Conservation (phyloP, 2,888 invertebrate species). For the Hirtodrosophila duncani region DNA sequence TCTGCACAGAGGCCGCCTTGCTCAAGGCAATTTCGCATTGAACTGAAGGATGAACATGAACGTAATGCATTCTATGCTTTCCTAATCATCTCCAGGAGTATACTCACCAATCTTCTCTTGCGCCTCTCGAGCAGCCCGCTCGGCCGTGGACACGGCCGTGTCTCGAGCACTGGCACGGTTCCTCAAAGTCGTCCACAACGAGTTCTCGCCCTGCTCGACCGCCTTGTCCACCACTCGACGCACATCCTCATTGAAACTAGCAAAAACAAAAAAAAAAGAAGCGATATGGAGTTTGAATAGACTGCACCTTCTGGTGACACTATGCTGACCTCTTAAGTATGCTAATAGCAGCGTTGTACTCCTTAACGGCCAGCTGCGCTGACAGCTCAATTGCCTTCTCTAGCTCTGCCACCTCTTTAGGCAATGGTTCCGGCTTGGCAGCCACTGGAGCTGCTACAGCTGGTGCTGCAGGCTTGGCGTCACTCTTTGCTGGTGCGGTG, state of each 20-base stretch:
- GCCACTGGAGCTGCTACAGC: slow-evolving; percentile 6
- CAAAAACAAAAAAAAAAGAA: not conserved
- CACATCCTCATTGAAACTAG: slow-evolving; percentile 80
- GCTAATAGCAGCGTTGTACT: slow-evolving; percentile 83
- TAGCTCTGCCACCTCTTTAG: slow-evolving; percentile 79
- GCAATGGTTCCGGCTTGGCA: slow-evolving; percentile 71
- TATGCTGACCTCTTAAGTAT: slow-evolving; percentile 78
- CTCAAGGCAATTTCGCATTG: slow-evolving; percentile 75
- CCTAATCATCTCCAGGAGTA: no score
- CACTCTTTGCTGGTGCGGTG: slow-evolving; percentile 37
- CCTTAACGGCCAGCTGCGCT: slow-evolving; percentile 83
- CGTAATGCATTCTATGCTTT: no score
- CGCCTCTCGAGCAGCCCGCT: slow-evolving; percentile 81
- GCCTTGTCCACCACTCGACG: slow-evolving; percentile 81
- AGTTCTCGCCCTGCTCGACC: slow-evolving; percentile 81
- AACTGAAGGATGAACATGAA: slow-evolving; percentile 55
- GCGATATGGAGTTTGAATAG: no score
- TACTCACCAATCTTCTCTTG: slow-evolving; percentile 80
- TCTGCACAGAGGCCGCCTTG: slow-evolving; percentile 63
- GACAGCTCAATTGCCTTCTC: slow-evolving; percentile 81
- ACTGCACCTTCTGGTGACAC: not conserved
- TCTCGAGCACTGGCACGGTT: slow-evolving; percentile 82
- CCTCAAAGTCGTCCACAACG: slow-evolving; percentile 81
- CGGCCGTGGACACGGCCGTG: slow-evolving; percentile 80
- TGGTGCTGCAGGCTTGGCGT: slow-evolving; percentile 21